phyloP scores from a whole-genome alignment of 2,113 vertebrate species.

The Coptodon bakossiorum region DNA sequence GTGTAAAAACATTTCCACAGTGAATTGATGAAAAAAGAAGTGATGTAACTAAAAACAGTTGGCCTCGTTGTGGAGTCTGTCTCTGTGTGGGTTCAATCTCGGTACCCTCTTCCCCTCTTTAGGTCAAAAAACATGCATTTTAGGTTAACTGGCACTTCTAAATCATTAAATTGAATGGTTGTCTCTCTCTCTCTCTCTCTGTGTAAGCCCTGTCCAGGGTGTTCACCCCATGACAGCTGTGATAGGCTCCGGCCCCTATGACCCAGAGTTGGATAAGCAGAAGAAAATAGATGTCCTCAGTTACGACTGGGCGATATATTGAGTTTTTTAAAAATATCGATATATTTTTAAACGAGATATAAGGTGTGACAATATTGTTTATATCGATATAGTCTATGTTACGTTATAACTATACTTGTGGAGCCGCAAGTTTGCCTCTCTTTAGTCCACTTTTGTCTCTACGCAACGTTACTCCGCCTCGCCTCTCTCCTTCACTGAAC shows the following conservation, averaged over 20 bases:
- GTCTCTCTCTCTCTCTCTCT: not conserved
- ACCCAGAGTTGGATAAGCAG: not conserved
- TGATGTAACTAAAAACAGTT: not conserved
- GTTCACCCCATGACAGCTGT: not conserved
- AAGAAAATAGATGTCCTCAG: not conserved
- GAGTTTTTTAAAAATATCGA: no score
- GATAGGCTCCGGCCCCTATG: not conserved
- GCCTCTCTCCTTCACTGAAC: no score
- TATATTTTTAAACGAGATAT: no score
- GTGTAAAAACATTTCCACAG: not conserved
- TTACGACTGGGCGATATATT: not conserved
- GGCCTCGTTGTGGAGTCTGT: not conserved
- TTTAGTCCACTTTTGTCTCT: no score
- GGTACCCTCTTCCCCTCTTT: not conserved
- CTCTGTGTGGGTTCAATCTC: not conserved
- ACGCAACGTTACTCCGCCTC: no score
- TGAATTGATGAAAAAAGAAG: not conserved
- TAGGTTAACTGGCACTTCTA: not conserved
- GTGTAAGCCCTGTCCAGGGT: not conserved
- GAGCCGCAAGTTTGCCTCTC: no score
- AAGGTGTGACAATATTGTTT: no score
- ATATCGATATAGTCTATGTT: no score
- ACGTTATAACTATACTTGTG: no score
- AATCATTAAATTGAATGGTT: not conserved
- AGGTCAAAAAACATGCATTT: not conserved